Evolutionary conservation across 2,797 vertebrate genomes (phyloP).

Genomic region (Siniperca obscura): DNA sequence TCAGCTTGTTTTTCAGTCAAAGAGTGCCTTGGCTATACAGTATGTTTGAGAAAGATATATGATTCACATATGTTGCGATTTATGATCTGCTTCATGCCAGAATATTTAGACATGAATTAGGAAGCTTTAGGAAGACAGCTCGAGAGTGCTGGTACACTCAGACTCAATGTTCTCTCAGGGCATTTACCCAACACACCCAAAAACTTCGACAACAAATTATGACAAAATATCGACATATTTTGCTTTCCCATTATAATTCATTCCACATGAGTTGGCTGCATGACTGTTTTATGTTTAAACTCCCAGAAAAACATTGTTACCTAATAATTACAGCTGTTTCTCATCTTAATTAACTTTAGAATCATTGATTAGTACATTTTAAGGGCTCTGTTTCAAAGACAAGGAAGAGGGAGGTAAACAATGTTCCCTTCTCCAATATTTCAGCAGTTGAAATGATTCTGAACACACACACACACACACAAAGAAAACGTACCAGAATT

Average conservation of each 20-base stretch:
- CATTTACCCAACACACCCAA: not conserved
- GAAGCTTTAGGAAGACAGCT: not conserved
- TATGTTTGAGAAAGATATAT: not conserved
- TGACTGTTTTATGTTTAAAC: not conserved
- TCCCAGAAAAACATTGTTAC: not conserved
- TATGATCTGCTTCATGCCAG: not conserved
- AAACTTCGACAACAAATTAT: not conserved
- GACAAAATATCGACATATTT: not conserved
- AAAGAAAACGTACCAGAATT: not conserved
- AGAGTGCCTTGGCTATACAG: not conserved
- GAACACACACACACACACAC: not conserved
- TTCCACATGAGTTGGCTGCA: not conserved
- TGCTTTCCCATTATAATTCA: not conserved
- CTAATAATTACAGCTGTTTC: not conserved
- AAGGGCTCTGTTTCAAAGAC: not conserved
- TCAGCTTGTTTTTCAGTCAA: not conserved
- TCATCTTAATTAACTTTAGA: not conserved
- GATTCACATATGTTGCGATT: not conserved
- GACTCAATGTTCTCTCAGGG: not conserved
- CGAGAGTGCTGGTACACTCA: not conserved
- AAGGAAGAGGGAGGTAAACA: not conserved
- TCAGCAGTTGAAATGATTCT: not conserved
- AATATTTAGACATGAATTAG: not conserved
- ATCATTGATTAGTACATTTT: not conserved
- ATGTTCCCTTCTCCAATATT: not conserved